Evolutionary conservation across 2,113 vertebrate species (phyloP), one percentile per base, ranked within the genome.

Genomic region (Limnothrissa miodon): DNA sequence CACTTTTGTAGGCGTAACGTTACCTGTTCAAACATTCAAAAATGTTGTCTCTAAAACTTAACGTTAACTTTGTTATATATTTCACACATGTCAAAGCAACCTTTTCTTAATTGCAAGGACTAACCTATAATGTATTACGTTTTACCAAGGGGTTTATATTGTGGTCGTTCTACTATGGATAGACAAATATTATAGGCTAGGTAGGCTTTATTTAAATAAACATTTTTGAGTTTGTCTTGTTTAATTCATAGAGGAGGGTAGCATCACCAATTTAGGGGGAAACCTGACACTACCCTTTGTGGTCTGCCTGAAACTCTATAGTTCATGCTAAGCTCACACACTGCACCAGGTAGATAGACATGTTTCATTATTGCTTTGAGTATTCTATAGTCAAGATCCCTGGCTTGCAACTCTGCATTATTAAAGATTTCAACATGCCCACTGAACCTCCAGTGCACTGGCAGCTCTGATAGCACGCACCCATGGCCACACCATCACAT

Each of bases 241-340:
- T 95, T 93, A 93, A 94, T 94, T 93, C 90, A 93, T 74, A 33
- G 91, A 90, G 74, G 83, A 85, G 88, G 86, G 88, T 91, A 89
- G 92, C 84, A 87, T 89, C 79, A 70, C 84, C 66, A 81, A 66
- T 84, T 87, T 90, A 33, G 51, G 51, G 82, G 84, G 94, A 91
- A 94, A 95, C 89, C 82, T 78, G 92, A 95, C 89, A 93, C 93
- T 91, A 53, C 82, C 56, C 90, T 93, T 93, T 93, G 92, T 94
- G 87, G 51, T 56, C 6, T 7, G 21, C 5, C 66, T 74, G 66
- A 74, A 74, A 74, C 66, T 17, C 66, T 74, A 74, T 74, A 74
- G 66, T 36, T 74, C 66, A 74, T 36, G 66, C 33, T 13, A 39
- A 33, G 29, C 13, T 33, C 33, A 56, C 85, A 2, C 42, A 85